Conservation (phyloP, 2,797 vertebrate genomes). For the Streptopelia turtur region DNA sequence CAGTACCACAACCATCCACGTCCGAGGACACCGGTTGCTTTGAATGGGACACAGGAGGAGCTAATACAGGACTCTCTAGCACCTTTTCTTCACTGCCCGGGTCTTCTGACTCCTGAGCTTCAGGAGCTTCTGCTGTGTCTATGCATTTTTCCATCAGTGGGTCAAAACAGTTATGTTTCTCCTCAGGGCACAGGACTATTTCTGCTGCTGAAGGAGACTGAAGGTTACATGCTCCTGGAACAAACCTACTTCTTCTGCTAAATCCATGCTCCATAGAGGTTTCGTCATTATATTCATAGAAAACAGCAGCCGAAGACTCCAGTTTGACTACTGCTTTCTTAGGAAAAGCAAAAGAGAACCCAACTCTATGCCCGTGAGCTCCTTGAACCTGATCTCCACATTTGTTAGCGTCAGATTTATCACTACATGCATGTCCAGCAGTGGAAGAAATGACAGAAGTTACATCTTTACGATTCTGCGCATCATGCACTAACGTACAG, state of each 20-base stretch:
- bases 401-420: slow-evolving; percentile 53
- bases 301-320: slow-evolving; percentile 87
- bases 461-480: slow-evolving; percentile 39
- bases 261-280: slow-evolving; percentile 67
- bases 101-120: slow-evolving; percentile 62
- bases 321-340: slow-evolving; percentile 86
- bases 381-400: slow-evolving; percentile 76
- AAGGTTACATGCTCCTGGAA: slow-evolving; percentile 71
- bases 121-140: slow-evolving; percentile 33
- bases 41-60: slow-evolving; percentile 58
- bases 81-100: slow-evolving; percentile 31
- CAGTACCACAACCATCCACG: background rate
- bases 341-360: slow-evolving; percentile 89
- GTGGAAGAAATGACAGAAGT: slow-evolving; percentile 27
- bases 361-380: slow-evolving; percentile 79
- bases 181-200: slow-evolving; percentile 60
- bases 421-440: slow-evolving; percentile 36
- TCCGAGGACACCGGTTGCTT: background rate
- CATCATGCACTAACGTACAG: background rate
- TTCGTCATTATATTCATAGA: slow-evolving; percentile 85
- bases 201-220: slow-evolving; percentile 69
- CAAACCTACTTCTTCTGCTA: slow-evolving; percentile 79
- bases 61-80: background rate
- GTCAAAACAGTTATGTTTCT: slow-evolving; percentile 43
- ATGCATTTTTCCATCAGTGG: slow-evolving; percentile 42